Percentiles rank a stretch among this genome's conserved stretches.
These are phyloP conservation scores for Phyllotreta cruciferae DNA, from an alignment of 2,888 invertebrate genomes.

Conservation along the genomic window DNA sequence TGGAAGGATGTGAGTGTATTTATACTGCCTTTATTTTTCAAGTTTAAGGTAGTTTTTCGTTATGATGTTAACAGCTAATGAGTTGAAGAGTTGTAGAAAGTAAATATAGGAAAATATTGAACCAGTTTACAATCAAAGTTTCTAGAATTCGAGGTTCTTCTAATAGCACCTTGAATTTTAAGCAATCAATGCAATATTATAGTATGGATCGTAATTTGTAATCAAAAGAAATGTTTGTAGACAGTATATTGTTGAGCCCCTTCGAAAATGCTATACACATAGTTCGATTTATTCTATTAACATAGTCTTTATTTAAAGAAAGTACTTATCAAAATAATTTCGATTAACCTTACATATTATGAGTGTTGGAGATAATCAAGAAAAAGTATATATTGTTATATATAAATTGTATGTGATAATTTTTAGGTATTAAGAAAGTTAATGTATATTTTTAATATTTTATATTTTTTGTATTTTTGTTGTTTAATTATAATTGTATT, in stretches of 20 bases:
- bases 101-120: too few relatives aligned
- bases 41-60: too few relatives aligned
- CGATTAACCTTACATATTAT: slow-evolving; percentile 27
- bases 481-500: slow-evolving; percentile 41
- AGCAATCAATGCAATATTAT: neutral
- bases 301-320: slow-evolving; percentile 25
- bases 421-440: slow-evolving; percentile 45
- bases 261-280: slow-evolving; percentile 1
- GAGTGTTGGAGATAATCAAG: slow-evolving; percentile 37
- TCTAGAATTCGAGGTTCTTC: too few relatives aligned
- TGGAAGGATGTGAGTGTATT: too few relatives aligned
- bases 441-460: slow-evolving; percentile 43
- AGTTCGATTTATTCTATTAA: slow-evolving; percentile 9
- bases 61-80: too few relatives aligned
- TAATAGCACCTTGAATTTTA: too few relatives aligned
- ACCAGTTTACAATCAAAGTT: too few relatives aligned
- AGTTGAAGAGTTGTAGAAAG: too few relatives aligned
- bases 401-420: slow-evolving; percentile 46
- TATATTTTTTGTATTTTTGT: slow-evolving; percentile 43
- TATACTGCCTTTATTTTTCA: too few relatives aligned
- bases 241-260: neutral
- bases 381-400: slow-evolving; percentile 30
- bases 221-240: neutral
- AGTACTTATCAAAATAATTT: slow-evolving; percentile 36
- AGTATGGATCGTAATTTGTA: neutral